A percentile compares a stretch with the other conserved stretches of the same genome.
Conservation (phyloP, 2,797 vertebrate genomes). For the Myotis vivesi region DNA sequence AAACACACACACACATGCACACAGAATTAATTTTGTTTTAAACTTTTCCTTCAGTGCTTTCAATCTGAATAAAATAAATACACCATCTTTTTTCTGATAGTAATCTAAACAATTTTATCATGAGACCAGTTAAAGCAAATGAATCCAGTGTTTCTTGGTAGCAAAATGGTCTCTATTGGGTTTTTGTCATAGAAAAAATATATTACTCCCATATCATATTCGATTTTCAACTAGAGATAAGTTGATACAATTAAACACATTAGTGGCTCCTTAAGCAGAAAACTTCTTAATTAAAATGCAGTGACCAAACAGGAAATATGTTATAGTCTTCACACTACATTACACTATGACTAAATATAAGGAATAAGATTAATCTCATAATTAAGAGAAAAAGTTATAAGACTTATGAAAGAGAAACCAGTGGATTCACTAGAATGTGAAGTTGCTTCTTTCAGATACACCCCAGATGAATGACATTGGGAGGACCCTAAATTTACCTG, state of each 20-base stretch:
- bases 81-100: neutral
- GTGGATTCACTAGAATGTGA: neutral
- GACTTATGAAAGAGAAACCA: neutral
- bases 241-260: neutral
- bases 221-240: neutral
- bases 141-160: neutral
- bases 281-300: neutral
- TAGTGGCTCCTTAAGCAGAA: neutral
- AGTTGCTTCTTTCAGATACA: neutral
- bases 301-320: slow-evolving; percentile 1
- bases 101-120: neutral
- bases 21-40: neutral
- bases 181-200: neutral
- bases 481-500: neutral
- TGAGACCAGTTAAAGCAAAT: neutral
- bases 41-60: neutral
- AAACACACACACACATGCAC: neutral
- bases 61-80: neutral
- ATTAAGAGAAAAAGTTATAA: slow-evolving; percentile 5
- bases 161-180: neutral
- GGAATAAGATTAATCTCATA: neutral
- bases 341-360: neutral
- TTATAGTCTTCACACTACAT: neutral
- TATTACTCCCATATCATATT: neutral
- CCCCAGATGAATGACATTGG: neutral